Conservation (phyloP, 37 sponge, comb jelly and placozoan species). For the Aphrocallistes beatrix region DNA sequence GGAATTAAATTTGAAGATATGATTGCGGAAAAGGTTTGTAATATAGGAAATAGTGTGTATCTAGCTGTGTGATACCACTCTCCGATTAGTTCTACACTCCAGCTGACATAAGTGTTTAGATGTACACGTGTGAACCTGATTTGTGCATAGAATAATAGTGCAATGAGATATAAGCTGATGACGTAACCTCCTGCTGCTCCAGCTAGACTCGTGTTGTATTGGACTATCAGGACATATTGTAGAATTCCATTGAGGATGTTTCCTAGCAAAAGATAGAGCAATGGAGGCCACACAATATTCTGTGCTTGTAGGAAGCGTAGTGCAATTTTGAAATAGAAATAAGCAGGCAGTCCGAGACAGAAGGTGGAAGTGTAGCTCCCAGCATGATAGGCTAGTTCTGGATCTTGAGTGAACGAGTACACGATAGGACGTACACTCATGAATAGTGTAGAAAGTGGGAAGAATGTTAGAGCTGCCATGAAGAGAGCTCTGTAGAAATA, state of each 20-base stretch:
- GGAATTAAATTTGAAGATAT: not conserved
- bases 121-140: not conserved
- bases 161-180: not conserved
- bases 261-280: not conserved
- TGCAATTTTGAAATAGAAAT: not conserved
- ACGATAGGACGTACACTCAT: constrained; percentile 8
- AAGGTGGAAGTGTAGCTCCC: not conserved
- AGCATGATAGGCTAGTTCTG: not conserved
- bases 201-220: not conserved
- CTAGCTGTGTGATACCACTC: not conserved
- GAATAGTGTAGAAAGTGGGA: not conserved
- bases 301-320: not conserved
- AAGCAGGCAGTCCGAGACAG: not conserved
- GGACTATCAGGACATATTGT: not conserved
- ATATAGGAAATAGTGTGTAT: not conserved
- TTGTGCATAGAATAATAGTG: not conserved
- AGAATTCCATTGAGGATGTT: not conserved
- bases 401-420: not conserved
- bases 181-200: constrained; percentile 6
- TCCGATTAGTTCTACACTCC: not conserved
- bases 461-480: not conserved
- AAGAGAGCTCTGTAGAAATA: constrained; percentile 16
- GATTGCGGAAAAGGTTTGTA: not conserved
- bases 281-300: not conserved
- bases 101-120: not conserved